Evolutionary conservation across 2,888 invertebrate species (phyloP).

Genomic region (Stictocephala bisonia): DNA sequence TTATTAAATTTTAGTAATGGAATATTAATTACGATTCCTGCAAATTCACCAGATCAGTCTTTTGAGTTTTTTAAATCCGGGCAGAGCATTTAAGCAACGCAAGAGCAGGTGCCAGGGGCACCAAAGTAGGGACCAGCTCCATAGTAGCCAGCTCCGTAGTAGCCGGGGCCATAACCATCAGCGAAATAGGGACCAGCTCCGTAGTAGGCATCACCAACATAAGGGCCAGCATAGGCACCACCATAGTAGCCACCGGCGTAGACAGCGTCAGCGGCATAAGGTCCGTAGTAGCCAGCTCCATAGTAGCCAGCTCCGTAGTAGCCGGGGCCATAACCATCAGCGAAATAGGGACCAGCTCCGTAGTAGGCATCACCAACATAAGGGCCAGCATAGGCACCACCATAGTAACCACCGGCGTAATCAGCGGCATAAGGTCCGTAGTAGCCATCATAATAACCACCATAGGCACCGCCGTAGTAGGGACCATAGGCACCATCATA

Average conservation of each 20-base stretch:
- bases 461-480: constrained; percentile 45
- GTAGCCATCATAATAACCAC: constrained; percentile 24
- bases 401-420: not conserved
- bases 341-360: not conserved
- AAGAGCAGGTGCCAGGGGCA: not conserved
- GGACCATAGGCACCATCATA: no score
- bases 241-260: not conserved
- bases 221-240: constrained; percentile 2
- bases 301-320: constrained; percentile 47
- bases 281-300: constrained; percentile 3
- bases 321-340: not conserved
- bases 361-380: constrained; percentile 27
- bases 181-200: not conserved
- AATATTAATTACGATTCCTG: no score
- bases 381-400: not conserved
- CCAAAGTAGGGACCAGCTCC: not conserved
- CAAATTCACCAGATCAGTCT: no score
- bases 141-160: constrained; percentile 47
- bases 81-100: no score
- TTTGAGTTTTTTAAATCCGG: no score
- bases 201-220: constrained; percentile 10
- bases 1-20: no score
- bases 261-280: constrained; percentile 3
- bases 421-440: not conserved
- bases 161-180: constrained; percentile 6